Evolutionary conservation across 2,888 invertebrate genomes (phyloP).

Genomic region (Mellilla xanthometata): DNA sequence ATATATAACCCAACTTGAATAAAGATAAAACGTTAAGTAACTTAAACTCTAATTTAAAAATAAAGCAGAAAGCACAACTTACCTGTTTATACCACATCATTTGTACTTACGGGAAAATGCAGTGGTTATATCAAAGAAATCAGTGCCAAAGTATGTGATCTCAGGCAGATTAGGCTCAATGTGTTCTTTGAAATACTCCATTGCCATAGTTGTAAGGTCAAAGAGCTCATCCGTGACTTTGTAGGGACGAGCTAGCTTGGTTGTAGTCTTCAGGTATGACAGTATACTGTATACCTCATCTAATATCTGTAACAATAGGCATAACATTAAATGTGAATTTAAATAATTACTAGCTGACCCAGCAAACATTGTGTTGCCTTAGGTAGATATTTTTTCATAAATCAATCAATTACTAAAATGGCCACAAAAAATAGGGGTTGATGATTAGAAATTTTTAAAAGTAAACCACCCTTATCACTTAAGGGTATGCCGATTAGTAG

Average conservation of each 20-base stretch:
- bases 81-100: neutral
- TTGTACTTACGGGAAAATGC: slow-evolving; percentile 85
- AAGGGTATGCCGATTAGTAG: no score
- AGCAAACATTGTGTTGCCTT: no score
- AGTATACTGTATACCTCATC: slow-evolving; percentile 95
- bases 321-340: neutral
- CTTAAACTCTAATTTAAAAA: no score
- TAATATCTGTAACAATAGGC: slow-evolving; percentile 85
- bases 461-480: no score
- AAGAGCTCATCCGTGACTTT: slow-evolving; percentile 97
- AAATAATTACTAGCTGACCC: no score
- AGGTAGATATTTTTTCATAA: no score
- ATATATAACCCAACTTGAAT: no score
- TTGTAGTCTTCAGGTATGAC: slow-evolving; percentile 90
- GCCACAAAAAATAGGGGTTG: no score
- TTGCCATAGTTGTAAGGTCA: slow-evolving; percentile 97
- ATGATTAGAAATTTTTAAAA: no score
- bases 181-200: slow-evolving; percentile 98
- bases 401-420: neutral
- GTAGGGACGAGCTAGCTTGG: slow-evolving; percentile 92
- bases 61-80: no score
- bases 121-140: slow-evolving; percentile 90
- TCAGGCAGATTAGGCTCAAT: slow-evolving; percentile 95
- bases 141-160: slow-evolving; percentile 93
- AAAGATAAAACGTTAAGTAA: no score